A percentile compares a stretch with the other conserved stretches of the same genome.
phyloP scores from a whole-genome alignment of 2,113 vertebrate species.

The Crypturellus undulatus region DNA sequence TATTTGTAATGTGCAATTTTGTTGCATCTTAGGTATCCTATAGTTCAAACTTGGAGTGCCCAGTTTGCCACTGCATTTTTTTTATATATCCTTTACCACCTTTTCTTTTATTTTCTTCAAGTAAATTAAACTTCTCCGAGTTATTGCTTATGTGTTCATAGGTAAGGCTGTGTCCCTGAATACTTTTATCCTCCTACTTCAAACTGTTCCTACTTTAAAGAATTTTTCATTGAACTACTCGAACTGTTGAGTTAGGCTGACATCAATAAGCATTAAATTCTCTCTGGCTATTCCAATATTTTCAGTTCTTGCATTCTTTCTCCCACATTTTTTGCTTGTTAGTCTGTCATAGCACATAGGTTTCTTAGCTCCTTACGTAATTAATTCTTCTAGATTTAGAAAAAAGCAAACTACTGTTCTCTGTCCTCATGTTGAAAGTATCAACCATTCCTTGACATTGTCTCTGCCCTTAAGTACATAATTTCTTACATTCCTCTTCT shows the following conservation, averaged over 20 bases:
- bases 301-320: neutral
- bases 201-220: neutral
- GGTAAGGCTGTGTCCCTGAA: accelerated
- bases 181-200: neutral
- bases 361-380: neutral
- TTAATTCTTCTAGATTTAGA: neutral
- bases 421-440: too few species aligned
- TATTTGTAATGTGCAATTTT: neutral
- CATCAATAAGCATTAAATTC: neutral
- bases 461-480: neutral
- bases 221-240: neutral
- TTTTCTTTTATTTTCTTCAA: neutral
- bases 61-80: neutral
- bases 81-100: neutral
- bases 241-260: neutral
- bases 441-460: neutral
- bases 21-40: neutral
- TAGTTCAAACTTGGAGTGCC: neutral
- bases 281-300: neutral
- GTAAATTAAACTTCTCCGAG: neutral
- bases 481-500: neutral
- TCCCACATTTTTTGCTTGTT: neutral
- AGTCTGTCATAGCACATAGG: neutral
- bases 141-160: neutral
- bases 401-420: neutral